Conservation (phyloP, 2,113 vertebrate genomes). For the Callorhinus ursinus region DNA sequence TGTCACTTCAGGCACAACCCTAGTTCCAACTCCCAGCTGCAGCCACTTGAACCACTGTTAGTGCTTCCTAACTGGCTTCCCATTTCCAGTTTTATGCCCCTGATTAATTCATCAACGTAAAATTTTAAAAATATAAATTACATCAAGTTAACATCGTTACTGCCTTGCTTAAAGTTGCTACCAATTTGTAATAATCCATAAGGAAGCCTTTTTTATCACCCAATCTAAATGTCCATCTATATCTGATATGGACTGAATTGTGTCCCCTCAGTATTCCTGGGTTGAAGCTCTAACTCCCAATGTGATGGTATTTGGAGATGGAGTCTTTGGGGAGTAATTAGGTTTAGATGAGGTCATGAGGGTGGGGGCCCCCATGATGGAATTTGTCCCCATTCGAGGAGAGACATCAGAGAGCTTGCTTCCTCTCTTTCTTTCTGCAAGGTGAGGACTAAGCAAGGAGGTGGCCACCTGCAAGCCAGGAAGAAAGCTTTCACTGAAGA, state of each 20-base stretch:
- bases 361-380: background rate
- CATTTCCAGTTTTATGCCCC: background rate
- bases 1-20: background rate
- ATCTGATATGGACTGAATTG: background rate
- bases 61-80: background rate
- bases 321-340: background rate
- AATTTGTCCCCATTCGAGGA: background rate
- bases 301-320: background rate
- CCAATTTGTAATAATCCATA: background rate
- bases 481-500: background rate
- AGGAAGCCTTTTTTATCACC: background rate
- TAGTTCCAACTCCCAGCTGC: background rate
- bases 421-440: background rate
- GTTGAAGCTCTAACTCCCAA: background rate
- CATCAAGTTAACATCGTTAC: background rate
- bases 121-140: background rate
- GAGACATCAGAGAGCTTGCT: background rate
- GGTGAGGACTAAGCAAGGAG: background rate
- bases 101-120: background rate
- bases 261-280: background rate
- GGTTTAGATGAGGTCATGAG: background rate
- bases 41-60: background rate
- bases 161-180: background rate
- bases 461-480: background rate
- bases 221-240: background rate